Percentiles rank a stretch among this genome's conserved stretches.
Conservation (phyloP, 2,113 vertebrate genomes). For the Colossoma macropomum region DNA sequence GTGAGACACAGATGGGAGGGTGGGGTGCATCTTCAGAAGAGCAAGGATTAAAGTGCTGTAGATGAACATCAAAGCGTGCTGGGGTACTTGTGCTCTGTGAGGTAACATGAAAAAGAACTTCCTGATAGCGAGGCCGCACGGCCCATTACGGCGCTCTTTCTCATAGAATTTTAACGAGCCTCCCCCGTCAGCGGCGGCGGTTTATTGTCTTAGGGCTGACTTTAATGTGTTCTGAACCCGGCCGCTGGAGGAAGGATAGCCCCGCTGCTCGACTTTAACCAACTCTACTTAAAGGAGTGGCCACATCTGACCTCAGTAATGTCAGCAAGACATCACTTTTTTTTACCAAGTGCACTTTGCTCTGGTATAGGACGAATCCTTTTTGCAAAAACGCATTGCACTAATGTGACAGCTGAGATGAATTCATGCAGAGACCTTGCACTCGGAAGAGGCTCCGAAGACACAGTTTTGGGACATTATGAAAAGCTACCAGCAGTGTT, state of each 20-base stretch:
- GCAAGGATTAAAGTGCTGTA: slow-evolving; percentile 58
- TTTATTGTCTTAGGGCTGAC: slow-evolving; percentile 44
- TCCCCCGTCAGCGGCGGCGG: slow-evolving; percentile 14
- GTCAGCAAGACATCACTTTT: not conserved
- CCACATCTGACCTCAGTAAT: not conserved
- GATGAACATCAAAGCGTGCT: slow-evolving; percentile 59
- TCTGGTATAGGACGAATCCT: not conserved
- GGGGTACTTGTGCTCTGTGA: slow-evolving; percentile 53
- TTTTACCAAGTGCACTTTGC: not conserved
- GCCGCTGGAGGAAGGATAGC: slow-evolving; percentile 33
- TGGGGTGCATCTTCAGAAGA: slow-evolving; percentile 45
- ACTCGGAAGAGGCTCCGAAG: not conserved
- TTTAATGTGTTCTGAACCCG: slow-evolving; percentile 30
- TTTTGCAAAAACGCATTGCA: not conserved
- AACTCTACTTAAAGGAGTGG: slow-evolving; percentile 11
- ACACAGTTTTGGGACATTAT: not conserved
- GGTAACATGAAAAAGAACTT: slow-evolving; percentile 63
- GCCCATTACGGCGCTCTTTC: slow-evolving; percentile 50
- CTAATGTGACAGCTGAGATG: slow-evolving; percentile 1
- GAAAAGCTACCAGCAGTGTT: not conserved
- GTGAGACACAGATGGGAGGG: slow-evolving; percentile 36
- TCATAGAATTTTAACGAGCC: slow-evolving; percentile 60
- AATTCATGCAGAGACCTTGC: not conserved
- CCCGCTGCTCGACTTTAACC: slow-evolving; percentile 37
- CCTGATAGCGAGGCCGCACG: slow-evolving; percentile 38